Base-by-base conservation (phyloP, 1,140 invertebrate species). In the Lucilia cuprina region DNA sequence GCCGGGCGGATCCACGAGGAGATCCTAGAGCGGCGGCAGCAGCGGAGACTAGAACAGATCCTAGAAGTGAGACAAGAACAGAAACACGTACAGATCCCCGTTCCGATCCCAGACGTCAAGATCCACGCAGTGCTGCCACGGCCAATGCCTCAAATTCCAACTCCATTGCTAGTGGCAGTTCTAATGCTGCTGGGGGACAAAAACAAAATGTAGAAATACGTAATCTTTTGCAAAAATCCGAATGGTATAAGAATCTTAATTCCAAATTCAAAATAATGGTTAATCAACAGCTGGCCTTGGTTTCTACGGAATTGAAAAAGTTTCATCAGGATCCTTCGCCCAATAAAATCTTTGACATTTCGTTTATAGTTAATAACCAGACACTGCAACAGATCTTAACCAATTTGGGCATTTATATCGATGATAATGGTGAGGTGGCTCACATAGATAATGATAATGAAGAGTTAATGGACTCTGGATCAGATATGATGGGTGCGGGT, bases 181-280 rank as follows among this genome's bases (percentile, higher is more conserved):
- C 78, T 0, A 83, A 77, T 35, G 30, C 83, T 19, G 7, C 83
- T 41, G 86, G 84, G 0, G 77, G 65, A 13, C 83, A 85, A 70
- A 86, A 86, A 17, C 88, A 91, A 84, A 91, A 93, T 88, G 87
- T 89, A 41, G 87, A 93, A 92, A 92, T 94, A 86, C 91, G 94
- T 88, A 92, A 89, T 49, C 91, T 94, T 55, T 87, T 94, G 65
- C 94, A 94, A 89, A 93, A 91, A 87, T 94, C 94, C 2, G 92
- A 92, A 34, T 94, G 94, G 92, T 95, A 94, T 86, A 94, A 93
- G 87, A 93, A 94, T 77, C 88, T 94, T 21, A 94, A 93, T 83
- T 94, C 94, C 75, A 94, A 94, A 83, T 93, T 94, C 87, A 95
- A 94, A 89, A 93, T 95, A 85, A 93, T 94, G 87, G 92, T 94